Evolutionary conservation across 2,113 vertebrate genomes (phyloP), one percentile per base, ranked within the genome.

Genomic region (Cynocephalus volans): DNA sequence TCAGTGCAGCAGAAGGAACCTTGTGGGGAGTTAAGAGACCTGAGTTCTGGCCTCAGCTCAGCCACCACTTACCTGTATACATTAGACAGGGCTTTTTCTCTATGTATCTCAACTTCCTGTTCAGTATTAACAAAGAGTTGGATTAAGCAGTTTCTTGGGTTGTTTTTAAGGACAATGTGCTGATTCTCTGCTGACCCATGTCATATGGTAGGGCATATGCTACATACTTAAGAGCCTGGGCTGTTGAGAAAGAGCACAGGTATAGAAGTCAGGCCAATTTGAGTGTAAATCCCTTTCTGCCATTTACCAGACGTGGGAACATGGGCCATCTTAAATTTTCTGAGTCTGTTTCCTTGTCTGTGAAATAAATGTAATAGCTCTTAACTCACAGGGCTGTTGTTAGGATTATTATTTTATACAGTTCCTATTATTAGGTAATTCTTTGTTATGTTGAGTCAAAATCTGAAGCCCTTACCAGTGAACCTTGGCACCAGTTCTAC

Each of bases 351-450:
- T 80, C 64, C 45, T 83, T 50, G 8, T n/a, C 36, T 64, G 14
- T 1, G 28, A 72, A 88, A 36, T 31, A 18, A 84, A 6, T n/a
- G 21, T 14, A 17, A 19, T 1, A 60, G 85, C n/a, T 9, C 11
- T 45, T 82, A 6, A 17, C n/a, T 45, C 28, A 13, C 0, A 2
- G 28, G 0, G 1, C 13, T 50, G 1, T 15, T 15, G 11, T 48
- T 52, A 41, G n/a, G 15, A n/a, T 60, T 54, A 48, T 67, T 72
- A 13, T 85, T 90, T 64, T 52, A 26, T 69, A 45, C 33, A 36
- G 0, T 54, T 31, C 45, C 26, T 83, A 4, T 56, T 24, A 4
- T 60, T 31, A 54, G 67, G 48, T 76, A 50, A 8, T 26, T 65
- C 65, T 70, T 72, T 31, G 3, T 65, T 64, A 26, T 24, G 0